Evolutionary conservation across 2,113 vertebrate genomes (phyloP), one percentile per base, ranked within the genome.

Genomic region (Tamias sibiricus): DNA sequence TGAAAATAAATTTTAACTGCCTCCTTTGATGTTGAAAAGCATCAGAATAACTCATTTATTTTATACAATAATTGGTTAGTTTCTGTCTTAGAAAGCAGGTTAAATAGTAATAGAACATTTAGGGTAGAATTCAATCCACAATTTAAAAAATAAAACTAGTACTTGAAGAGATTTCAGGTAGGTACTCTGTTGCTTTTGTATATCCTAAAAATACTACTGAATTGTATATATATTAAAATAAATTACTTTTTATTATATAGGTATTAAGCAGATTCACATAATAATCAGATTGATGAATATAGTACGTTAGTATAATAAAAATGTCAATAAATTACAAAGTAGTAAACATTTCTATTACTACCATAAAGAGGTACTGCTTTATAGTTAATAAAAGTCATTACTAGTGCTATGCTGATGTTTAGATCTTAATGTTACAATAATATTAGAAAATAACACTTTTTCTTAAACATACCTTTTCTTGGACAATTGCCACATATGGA

Each of bases 401-500:
- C 3, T 49, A 49, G 47, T 49, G 79, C 37, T 47, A 85, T 47
- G 9, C 35, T 86, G 76, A 10, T 13, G 84, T 91, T 82, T 64
- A 64, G 35, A 79, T 80, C n/a, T 90, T 74, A 96, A 71, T 30
- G 20, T 87, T 4, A 83, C 87, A 83, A 80, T 72, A 87, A 37
- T 76, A 49, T 64, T 68, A 95, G 69, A 30, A 91, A 97, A 66
- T 72, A 93, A 19, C 16, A 82, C 24, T 88, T 6, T 90, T 90
- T n/a, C 40, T 59, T 82, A 79, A 97, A 79, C 97, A 84, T 35
- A 99, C 99, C 99, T 99, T 99, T 98, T 99, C 99, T 97, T 99
- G 99, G 62, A 99, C 99, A 98, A 99, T 99, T 0, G 99, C 99
- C 72, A 99, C 98, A 87, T 99, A 99, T 0, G 99, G 99, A 26